Base-by-base conservation (phyloP, 2,888 invertebrate genomes). In the Formica aserva region DNA sequence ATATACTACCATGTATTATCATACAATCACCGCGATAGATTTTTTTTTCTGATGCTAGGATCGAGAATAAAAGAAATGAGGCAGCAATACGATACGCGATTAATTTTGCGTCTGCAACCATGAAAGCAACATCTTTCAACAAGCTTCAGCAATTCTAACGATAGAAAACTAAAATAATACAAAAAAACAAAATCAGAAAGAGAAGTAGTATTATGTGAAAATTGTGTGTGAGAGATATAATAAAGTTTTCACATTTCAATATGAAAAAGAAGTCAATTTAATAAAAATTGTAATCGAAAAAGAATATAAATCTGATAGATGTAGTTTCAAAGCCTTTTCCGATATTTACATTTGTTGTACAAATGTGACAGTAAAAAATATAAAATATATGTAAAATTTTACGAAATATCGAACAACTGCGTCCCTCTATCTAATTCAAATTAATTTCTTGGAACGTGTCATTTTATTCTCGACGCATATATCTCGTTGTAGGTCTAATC, bases 21-120 rank as follows among this genome's bases (percentile, higher is more conserved):
- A 82, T 52, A 48, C 32, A 62, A 29, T 62, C 63, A 38, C 66
- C n/a, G 8, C 45, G 60, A 35, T 65, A 57, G 63, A 65, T 55
- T 26, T 45, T 74, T 74, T 55, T 26, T 65, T n/a, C 60, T 48
- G 26, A 18, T 35, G 22, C 26, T 41, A 32, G 3, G 9, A n/a
- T 38, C 38, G 26, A 55, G 38, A 75, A 74, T 72, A 52, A 55
- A 55, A 67, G 52, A 41, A 80, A 55, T 77, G 35, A 57, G 35
- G n/a, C 26, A 48, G 41, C n/a, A 0, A 22, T 22, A 22, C 22
- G 69, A 85, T 67, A 55, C 48, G 57, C 29, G 15, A 76, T 76
- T 52, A 38, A 75, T 66, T 66, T 66, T 35, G 11, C 26, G 35
- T n/a, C 4, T 48, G 6, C 13, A 18, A 3, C 45, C 11, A n/a